Percentiles rank a stretch among this genome's conserved stretches.
Conservation (phyloP, 2,888 invertebrate species). For the Spodoptera picta region DNA sequence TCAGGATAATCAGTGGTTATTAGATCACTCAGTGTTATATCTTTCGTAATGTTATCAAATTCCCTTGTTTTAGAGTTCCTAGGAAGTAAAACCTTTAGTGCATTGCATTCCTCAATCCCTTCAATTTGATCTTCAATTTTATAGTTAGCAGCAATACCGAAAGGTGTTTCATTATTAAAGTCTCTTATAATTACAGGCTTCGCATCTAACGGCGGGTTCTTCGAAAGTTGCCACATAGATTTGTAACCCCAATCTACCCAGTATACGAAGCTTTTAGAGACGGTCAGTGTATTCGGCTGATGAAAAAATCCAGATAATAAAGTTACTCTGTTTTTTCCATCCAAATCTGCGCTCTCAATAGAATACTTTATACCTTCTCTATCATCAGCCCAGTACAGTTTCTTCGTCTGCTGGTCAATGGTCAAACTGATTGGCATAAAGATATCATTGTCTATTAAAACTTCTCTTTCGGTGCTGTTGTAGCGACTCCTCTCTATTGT, state of each 20-base stretch:
- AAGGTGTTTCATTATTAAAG: constrained; percentile 62
- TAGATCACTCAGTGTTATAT: too few species aligned
- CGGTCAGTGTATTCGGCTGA: constrained; percentile 91
- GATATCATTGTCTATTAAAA: constrained; percentile 90
- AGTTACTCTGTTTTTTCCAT: constrained; percentile 90
- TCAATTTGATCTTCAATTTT: constrained; percentile 70
- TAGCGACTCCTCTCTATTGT: constrained; percentile 93
- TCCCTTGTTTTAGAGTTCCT: too few species aligned
- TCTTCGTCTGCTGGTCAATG: constrained; percentile 91
- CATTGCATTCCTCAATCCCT: constrained; percentile 67
- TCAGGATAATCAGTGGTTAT: too few species aligned
- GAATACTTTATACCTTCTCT: constrained; percentile 90
- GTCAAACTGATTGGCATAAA: constrained; percentile 92
- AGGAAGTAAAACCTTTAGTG: constrained; percentile 59
- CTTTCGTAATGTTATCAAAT: too few species aligned
- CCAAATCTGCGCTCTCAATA: constrained; percentile 92
- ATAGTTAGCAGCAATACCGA: constrained; percentile 78
- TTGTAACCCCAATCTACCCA: constrained; percentile 93
- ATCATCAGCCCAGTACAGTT: constrained; percentile 94
- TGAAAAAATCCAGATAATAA: constrained; percentile 89
- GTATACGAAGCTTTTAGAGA: constrained; percentile 92
- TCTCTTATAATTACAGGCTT: constrained; percentile 64
- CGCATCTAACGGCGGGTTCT: constrained; percentile 61
- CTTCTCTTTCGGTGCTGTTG: constrained; percentile 90
- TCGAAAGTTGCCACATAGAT: constrained; percentile 90